Conservation (phyloP, 2,888 invertebrate genomes). For the Tenthredo notha region DNA sequence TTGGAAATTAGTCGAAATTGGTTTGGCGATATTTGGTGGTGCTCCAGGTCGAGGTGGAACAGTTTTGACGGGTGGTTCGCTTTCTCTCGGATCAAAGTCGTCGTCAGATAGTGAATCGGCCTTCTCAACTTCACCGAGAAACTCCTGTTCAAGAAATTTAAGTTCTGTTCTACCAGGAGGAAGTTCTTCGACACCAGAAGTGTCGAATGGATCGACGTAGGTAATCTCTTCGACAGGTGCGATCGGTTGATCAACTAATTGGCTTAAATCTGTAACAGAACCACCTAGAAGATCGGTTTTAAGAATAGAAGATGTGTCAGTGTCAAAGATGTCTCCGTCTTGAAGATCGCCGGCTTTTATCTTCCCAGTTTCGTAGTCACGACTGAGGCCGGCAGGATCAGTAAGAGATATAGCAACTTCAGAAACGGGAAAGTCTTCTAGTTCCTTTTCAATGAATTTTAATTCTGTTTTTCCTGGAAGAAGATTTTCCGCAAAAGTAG, state of each 20-base stretch:
- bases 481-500: slow-evolving; percentile 89
- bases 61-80: slow-evolving; percentile 58
- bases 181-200: slow-evolving; percentile 86
- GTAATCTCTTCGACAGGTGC: slow-evolving; percentile 83
- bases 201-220: slow-evolving; percentile 92
- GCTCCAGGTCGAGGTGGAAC: slow-evolving; percentile 61
- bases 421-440: slow-evolving; percentile 80
- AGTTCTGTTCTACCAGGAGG: slow-evolving; percentile 90
- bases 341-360: slow-evolving; percentile 60
- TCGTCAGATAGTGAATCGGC: slow-evolving; percentile 84
- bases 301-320: slow-evolving; percentile 68
- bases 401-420: slow-evolving; percentile 83
- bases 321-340: slow-evolving; percentile 64
- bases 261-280: slow-evolving; percentile 87
- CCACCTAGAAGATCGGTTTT: slow-evolving; percentile 87
- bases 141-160: slow-evolving; percentile 88
- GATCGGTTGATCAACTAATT: slow-evolving; percentile 85
- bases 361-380: slow-evolving; percentile 74
- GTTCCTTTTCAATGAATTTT: slow-evolving; percentile 81
- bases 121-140: slow-evolving; percentile 81
- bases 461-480: slow-evolving; percentile 84
- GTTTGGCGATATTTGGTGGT: slow-evolving; percentile 4
- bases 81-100: slow-evolving; percentile 89
- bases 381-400: slow-evolving; percentile 81
- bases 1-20: slow-evolving; percentile 58